phyloP scores from a whole-genome alignment of 2,888 invertebrate species.

The Drosophila yooni region DNA sequence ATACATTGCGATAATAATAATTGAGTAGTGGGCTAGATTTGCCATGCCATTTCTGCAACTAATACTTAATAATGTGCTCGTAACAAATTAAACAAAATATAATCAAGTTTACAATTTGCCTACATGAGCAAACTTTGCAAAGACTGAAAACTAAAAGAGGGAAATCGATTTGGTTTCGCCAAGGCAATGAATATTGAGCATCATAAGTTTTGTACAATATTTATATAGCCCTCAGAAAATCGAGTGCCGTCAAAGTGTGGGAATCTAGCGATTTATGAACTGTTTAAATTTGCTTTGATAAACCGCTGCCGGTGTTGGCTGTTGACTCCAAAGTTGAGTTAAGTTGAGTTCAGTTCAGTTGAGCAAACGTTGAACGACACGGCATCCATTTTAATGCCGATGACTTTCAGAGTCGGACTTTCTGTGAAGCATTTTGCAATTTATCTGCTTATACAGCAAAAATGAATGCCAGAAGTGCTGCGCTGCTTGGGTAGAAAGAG shows the following conservation, averaged over 20 bases:
- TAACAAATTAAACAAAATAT: not conserved
- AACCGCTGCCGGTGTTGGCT: constrained; percentile 28
- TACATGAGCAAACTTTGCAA: not conserved
- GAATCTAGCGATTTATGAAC: constrained; percentile 21
- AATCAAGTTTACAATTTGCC: not conserved
- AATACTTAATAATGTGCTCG: not conserved
- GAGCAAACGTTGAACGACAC: constrained; percentile 42
- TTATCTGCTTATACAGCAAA: constrained; percentile 79
- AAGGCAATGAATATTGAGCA: not conserved
- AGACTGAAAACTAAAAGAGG: not conserved
- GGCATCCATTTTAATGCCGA: constrained; percentile 68
- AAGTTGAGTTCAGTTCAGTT: constrained; percentile 23
- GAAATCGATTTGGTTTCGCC: not conserved
- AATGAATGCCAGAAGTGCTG: constrained; percentile 74
- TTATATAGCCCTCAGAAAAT: not conserved
- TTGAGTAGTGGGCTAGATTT: not conserved
- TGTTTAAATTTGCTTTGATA: constrained; percentile 39
- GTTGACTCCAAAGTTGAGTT: constrained; percentile 27
- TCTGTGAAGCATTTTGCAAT: constrained; percentile 67
- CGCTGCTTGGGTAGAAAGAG: not conserved
- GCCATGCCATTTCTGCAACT: not conserved
- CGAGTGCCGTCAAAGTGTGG: not conserved
- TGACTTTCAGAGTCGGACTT: constrained; percentile 63
- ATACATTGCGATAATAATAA: not conserved
- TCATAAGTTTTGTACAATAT: constrained; percentile 8